A percentile compares a stretch with the other conserved stretches of the same genome.
These are phyloP conservation scores for Neodon shergylaensis DNA, from an alignment of 2,113 vertebrate genomes.

Conservation along the genomic window DNA sequence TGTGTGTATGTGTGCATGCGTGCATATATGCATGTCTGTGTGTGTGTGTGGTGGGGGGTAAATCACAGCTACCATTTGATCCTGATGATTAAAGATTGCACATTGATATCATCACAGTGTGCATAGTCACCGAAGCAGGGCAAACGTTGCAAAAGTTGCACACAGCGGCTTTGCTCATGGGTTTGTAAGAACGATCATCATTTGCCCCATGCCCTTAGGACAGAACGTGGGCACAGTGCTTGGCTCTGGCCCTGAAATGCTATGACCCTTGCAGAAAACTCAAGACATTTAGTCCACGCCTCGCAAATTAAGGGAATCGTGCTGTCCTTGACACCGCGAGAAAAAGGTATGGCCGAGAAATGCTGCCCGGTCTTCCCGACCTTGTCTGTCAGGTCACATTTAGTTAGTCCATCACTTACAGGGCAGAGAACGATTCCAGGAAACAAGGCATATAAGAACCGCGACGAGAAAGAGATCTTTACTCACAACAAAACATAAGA, in stretches of 20 bases:
- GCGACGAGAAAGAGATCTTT: background rate
- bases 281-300: background rate
- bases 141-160: background rate
- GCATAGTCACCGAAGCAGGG: background rate
- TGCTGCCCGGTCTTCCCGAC: background rate
- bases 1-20: too few relatives aligned
- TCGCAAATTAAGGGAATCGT: slow-evolving; percentile 6
- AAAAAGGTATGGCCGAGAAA: background rate
- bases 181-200: slow-evolving; percentile 28
- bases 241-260: slow-evolving; percentile 28
- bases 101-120: background rate
- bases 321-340: background rate
- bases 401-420: background rate
- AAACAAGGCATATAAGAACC: background rate
- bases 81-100: background rate
- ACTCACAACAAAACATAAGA: slow-evolving; percentile 25
- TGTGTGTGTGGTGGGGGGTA: background rate
- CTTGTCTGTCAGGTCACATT: background rate
- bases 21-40: too few relatives aligned
- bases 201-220: background rate
- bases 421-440: background rate
- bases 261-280: background rate
- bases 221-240: background rate
- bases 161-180: background rate
- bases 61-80: background rate